Conservation (phyloP, 2,797 vertebrate species). For the Pempheris klunzingeri region DNA sequence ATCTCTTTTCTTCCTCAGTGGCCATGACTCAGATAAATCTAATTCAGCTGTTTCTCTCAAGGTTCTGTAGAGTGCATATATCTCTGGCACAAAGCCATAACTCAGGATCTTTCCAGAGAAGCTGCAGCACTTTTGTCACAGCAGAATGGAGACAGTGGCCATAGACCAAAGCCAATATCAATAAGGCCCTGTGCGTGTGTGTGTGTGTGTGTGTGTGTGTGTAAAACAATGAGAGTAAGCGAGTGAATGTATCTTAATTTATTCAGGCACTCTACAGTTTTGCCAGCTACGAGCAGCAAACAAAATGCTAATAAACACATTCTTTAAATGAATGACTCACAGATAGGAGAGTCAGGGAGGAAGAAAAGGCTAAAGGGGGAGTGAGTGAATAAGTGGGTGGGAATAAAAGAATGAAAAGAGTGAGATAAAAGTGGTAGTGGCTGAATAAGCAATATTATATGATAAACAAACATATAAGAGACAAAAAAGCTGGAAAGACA, state of each 20-base stretch:
- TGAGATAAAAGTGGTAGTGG: background rate
- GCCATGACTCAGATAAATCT: slow-evolving; percentile 17
- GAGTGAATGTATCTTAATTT: slow-evolving; percentile 28
- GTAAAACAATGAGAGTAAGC: slow-evolving; percentile 14
- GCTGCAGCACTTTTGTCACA: slow-evolving; percentile 36
- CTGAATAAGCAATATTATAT: too few relatives aligned
- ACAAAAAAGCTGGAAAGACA: background rate
- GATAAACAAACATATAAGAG: background rate
- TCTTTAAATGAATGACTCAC: slow-evolving; percentile 9
- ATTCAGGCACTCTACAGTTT: slow-evolving; percentile 19
- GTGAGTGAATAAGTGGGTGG: background rate
- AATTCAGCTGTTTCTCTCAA: slow-evolving; percentile 47
- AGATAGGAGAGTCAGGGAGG: background rate
- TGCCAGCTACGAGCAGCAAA: background rate
- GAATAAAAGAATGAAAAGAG: background rate
- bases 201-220: slow-evolving; percentile 2
- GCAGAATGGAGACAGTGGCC: slow-evolving; percentile 21
- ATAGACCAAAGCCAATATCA: slow-evolving; percentile 53
- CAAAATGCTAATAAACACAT: slow-evolving; percentile 24
- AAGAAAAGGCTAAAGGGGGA: background rate
- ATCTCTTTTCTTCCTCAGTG: background rate
- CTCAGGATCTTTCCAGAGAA: slow-evolving; percentile 36
- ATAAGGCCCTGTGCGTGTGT: slow-evolving; percentile 37
- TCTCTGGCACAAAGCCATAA: slow-evolving; percentile 46
- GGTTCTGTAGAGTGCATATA: slow-evolving; percentile 43